Percentiles rank a stretch among this genome's conserved stretches.
phyloP scores from a whole-genome alignment of 2,888 invertebrate species.

The Bombylius discolor region DNA sequence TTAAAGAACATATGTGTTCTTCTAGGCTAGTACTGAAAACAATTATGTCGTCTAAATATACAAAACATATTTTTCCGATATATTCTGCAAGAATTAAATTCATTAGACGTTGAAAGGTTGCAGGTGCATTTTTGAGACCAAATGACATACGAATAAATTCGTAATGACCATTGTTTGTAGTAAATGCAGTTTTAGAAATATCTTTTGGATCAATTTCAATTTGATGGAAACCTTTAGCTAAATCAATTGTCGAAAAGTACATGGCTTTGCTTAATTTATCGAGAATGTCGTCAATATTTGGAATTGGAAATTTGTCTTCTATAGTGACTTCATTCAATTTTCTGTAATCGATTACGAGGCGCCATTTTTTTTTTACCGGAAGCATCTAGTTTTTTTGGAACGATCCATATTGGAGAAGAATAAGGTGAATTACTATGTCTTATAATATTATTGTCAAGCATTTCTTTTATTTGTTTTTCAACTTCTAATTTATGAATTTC shows the following conservation, averaged over 20 bases:
- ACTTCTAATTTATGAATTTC: constrained; percentile 3
- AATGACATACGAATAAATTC: constrained; percentile 4
- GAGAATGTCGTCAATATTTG: too few species aligned
- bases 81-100: constrained; percentile 14
- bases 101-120: constrained; percentile 3
- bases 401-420: constrained; percentile 17
- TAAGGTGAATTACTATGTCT: constrained; percentile 14
- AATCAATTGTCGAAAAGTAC: too few species aligned
- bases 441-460: constrained; percentile 15
- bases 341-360: constrained; percentile 6
- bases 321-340: too few species aligned
- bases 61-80: constrained; percentile 10
- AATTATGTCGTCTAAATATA: too few species aligned
- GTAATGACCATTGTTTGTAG: not conserved
- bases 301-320: too few species aligned
- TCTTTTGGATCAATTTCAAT: constrained; percentile 12
- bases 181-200: constrained; percentile 2
- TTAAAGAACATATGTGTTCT: too few species aligned
- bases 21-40: too few species aligned
- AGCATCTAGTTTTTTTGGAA: constrained; percentile 17
- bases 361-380: constrained; percentile 13
- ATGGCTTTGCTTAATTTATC: too few species aligned
- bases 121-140: constrained; percentile 4
- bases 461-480: constrained; percentile 12
- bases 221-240: constrained; percentile 19